Conservation (phyloP, 2,113 vertebrate species). For the Eurypyga helias region DNA sequence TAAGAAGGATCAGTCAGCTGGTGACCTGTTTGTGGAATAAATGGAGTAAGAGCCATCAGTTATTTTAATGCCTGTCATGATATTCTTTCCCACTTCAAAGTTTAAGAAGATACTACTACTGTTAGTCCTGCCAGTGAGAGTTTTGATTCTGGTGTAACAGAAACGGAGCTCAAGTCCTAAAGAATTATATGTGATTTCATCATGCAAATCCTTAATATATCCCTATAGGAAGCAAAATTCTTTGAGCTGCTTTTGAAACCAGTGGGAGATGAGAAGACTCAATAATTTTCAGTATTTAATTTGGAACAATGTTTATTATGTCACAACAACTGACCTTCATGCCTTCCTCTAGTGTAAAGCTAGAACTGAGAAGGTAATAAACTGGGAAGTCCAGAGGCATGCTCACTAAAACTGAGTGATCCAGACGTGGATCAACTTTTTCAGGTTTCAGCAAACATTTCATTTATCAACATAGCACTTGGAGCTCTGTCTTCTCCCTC, state of each 20-base stretch:
- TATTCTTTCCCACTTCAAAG: not conserved
- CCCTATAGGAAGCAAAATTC: not conserved
- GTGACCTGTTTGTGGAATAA: not conserved
- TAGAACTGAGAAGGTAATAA: not conserved
- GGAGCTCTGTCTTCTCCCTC: not conserved
- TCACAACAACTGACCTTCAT: not conserved
- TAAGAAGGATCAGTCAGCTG: not conserved
- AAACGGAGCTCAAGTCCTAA: not conserved
- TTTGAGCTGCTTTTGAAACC: not conserved
- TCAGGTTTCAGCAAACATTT: not conserved
- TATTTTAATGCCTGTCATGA: not conserved
- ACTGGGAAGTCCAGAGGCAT: not conserved
- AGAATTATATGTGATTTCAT: not conserved
- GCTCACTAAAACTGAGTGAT: not conserved
- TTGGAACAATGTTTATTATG: not conserved
- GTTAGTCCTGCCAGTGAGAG: not conserved
- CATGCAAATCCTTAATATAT: not conserved
- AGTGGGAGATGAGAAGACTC: not conserved
- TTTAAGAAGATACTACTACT: not conserved
- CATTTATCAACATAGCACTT: not conserved
- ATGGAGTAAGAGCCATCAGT: not conserved
- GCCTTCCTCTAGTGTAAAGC: not conserved
- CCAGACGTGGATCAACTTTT: not conserved
- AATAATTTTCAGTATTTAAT: not conserved
- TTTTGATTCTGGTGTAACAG: not conserved